Base-by-base conservation (phyloP, 1,140 invertebrate species). In the Amyelois transitella region DNA sequence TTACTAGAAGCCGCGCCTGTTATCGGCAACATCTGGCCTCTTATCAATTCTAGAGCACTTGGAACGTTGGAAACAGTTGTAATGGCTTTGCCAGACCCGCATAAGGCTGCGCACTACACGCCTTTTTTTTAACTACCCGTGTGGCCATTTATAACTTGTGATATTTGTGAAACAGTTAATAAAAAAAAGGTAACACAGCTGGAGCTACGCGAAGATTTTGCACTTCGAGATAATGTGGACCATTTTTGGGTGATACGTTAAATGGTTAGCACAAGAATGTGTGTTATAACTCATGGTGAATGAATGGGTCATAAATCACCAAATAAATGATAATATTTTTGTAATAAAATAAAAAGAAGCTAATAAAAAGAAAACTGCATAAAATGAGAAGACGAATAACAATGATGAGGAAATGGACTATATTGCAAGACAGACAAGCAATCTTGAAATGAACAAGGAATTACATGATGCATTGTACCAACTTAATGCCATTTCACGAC, bases 401-500 rank as follows among this genome's bases (percentile, higher is more conserved):
- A 14, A 38, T 38, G n/a, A 38, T 38, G 32, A 38, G 32, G 32
- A 38, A 38, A 38, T 38, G 32, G 1, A 14, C 32, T n/a, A n/a
- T 38, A 38, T 8, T 38, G 32, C 32, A 38, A 38, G n/a, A 38
- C 32, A 38, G 32, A 38, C 32, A 8, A 14, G 12, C 32, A 14
- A 38, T 38, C 32, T 12, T 38, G 32, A 38, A 38, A 14, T 14
- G 32, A 38, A 38, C 32, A 38, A 38, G 32, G 32, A 5, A 38
- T 12, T 14, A 14, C 32, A 38, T 14, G 8, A 38, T 38, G 12
- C 32, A 14, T 38, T 38, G 32, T 14, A 8, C 32, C 5, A 8
- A 56, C 21, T 53, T 55, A 50, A 53, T 58, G 60, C 53, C 56
- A 60, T 62, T 57, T 65, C 57, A 59, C 48, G 52, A 53, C 32